phyloP scores from a whole-genome alignment of 2,113 vertebrate genomes.

The Alces alces region DNA sequence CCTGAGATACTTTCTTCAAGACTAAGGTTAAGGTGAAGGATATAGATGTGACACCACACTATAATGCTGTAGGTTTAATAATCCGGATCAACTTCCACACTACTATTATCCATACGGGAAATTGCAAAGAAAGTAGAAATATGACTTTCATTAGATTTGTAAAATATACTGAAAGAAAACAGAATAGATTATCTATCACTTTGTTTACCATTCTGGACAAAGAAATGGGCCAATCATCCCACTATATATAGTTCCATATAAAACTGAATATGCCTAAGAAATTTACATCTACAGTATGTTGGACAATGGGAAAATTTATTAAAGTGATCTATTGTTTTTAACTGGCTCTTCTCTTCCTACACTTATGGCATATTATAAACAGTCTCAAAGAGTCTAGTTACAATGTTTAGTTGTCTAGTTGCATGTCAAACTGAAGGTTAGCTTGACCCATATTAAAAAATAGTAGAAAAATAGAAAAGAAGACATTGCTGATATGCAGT shows the following conservation, averaged over 20 bases:
- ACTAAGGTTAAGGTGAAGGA: not conserved
- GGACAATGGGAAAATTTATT: not conserved
- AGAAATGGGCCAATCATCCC: constrained; percentile 42
- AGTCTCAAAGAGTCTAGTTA: constrained; percentile 27
- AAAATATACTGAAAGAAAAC: not conserved
- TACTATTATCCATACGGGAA: not conserved
- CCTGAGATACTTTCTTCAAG: not conserved
- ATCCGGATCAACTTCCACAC: not conserved
- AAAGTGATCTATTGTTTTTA: constrained; percentile 26
- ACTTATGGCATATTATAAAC: constrained; percentile 42
- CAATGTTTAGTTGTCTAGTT: constrained; percentile 70
- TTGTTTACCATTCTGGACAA: constrained; percentile 39
- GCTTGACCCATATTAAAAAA: constrained; percentile 70
- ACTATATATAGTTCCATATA: not conserved
- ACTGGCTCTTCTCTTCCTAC: constrained; percentile 28
- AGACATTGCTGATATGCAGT: constrained; percentile 73
- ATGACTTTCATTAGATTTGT: constrained; percentile 35
- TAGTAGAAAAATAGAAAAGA: constrained; percentile 45
- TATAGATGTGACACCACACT: not conserved
- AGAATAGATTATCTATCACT: constrained; percentile 39
- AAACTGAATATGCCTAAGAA: not conserved
- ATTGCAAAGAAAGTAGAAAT: constrained; percentile 27
- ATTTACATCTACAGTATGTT: constrained; percentile 4
- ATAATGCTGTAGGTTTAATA: not conserved
- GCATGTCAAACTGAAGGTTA: constrained; percentile 72